Conservation (phyloP, 2,888 invertebrate genomes). For the Uropetala carovei region DNA sequence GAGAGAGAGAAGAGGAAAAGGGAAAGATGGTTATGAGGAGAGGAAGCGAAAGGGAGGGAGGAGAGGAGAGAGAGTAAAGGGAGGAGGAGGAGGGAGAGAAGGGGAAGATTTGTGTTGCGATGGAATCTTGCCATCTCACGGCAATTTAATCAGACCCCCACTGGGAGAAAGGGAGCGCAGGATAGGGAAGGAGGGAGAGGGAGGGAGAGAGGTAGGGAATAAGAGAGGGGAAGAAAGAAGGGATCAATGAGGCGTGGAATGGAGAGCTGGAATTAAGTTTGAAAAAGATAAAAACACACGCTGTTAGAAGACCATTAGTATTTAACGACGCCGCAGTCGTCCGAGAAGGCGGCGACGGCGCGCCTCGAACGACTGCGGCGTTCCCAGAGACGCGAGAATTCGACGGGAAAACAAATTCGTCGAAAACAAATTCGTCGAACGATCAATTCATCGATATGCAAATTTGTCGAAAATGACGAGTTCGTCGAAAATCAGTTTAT, state of each 20-base stretch:
- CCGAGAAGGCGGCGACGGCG: too few relatives aligned
- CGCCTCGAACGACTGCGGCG: too few relatives aligned
- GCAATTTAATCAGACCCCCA: slow-evolving; percentile 56
- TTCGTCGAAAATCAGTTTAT: too few relatives aligned
- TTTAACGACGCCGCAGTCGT: background rate
- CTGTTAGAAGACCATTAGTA: background rate
- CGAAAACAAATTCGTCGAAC: too few relatives aligned
- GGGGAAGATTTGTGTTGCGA: slow-evolving; percentile 3
- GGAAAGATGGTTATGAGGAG: background rate
- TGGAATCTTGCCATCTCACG: slow-evolving; percentile 60
- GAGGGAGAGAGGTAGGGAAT: background rate
- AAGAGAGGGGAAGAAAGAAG: background rate
- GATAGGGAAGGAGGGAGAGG: background rate
- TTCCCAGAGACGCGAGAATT: too few relatives aligned
- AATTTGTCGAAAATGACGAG: too few relatives aligned
- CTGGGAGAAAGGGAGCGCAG: background rate
- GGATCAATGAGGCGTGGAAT: background rate
- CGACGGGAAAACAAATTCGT: too few relatives aligned
- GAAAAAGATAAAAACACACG: background rate
- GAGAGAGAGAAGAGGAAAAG: background rate
- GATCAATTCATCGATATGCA: too few relatives aligned
- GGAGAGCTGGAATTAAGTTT: background rate
- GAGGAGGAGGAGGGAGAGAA: background rate
- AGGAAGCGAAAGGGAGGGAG: background rate
- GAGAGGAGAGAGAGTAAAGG: background rate